Evolutionary conservation across 2,888 invertebrate genomes (phyloP), one percentile per base, ranked within the genome.

Genomic region (Microplitis deprimator): DNA sequence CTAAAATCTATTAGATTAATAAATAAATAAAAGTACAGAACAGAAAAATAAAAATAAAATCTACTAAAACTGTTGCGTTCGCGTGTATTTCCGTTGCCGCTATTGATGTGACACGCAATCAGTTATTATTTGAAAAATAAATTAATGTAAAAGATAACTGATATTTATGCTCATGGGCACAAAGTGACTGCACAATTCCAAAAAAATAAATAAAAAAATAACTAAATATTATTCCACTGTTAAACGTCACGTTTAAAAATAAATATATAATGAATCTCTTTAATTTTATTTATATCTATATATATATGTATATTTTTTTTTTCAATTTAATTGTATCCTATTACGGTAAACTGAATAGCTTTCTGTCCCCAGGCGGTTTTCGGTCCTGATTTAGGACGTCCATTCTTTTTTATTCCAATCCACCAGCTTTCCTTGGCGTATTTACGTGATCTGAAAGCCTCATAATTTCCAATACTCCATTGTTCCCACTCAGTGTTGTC

Each of bases 391-490:
- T 93, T 93, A 29, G 91, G 89, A 82, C 91, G 92, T 38, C 93
- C 93, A n/a, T 91, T 92, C 82, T 91, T 92, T 81, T 93, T 93
- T 68, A 93, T 90, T 1, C 92, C 93, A 61, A 93, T 88, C 87
- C 92, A 93, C 93, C 93, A 93, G 13, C 92, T 92, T 10, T 91
- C 84, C 81, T 92, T 91, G 1, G 91, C 91, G 81, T 91, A 91
- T 83, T 92, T 91, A 82, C 90, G 90, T 6, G 92, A 92, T 80
- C 92, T 87, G 83, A 93, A 93, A 1, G 91, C 91, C 80, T 92
- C 92, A 86, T 92, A 93, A 0, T 89, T 90, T 8, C 92, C 92
- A 61, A 91, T 90, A 69, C 91, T 89, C 81, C 90, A 90, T 85
- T 93, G 93, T 38, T 92, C 91, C 86, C 93, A 93, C 64, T 92